Evolutionary conservation across 2,888 invertebrate species (phyloP).

Genomic region (Aromia moschata): DNA sequence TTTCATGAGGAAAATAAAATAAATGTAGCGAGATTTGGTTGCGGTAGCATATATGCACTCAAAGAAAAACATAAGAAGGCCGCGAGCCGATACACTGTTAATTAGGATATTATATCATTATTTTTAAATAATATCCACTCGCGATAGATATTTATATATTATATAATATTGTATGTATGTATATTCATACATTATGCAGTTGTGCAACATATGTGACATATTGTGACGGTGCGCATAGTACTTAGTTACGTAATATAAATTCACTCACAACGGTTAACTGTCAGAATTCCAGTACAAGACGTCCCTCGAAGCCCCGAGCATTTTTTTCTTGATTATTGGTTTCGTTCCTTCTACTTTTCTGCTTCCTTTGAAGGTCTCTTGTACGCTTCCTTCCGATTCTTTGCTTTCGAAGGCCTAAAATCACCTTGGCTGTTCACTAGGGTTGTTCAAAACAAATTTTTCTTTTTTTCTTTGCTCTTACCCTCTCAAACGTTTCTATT

Average conservation of each 20-base stretch:
- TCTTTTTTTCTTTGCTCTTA: too few species aligned
- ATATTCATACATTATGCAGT: constrained; percentile 56
- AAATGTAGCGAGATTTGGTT: constrained; percentile 47
- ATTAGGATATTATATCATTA: constrained; percentile 60
- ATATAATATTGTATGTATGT: constrained; percentile 43
- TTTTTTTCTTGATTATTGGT: not conserved
- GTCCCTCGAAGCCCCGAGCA: not conserved
- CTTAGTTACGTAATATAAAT: constrained; percentile 47
- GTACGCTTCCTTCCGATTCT: not conserved
- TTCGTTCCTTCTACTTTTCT: not conserved
- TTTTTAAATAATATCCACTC: constrained; percentile 59
- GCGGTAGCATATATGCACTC: constrained; percentile 59
- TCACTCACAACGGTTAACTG: constrained; percentile 47
- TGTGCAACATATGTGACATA: too few species aligned
- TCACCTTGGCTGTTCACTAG: too few species aligned
- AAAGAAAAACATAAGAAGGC: constrained; percentile 37
- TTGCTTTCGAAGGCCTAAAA: too few species aligned
- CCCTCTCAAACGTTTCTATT: too few species aligned
- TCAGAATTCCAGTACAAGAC: constrained; percentile 32
- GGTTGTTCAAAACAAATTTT: too few species aligned
- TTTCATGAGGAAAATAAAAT: constrained; percentile 35
- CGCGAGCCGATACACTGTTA: constrained; percentile 57
- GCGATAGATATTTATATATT: constrained; percentile 58
- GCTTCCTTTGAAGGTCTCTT: not conserved
- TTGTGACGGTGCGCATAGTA: constrained; percentile 52